Conservation (phyloP, 2,888 invertebrate genomes). For the Adineta ricciae region DNA sequence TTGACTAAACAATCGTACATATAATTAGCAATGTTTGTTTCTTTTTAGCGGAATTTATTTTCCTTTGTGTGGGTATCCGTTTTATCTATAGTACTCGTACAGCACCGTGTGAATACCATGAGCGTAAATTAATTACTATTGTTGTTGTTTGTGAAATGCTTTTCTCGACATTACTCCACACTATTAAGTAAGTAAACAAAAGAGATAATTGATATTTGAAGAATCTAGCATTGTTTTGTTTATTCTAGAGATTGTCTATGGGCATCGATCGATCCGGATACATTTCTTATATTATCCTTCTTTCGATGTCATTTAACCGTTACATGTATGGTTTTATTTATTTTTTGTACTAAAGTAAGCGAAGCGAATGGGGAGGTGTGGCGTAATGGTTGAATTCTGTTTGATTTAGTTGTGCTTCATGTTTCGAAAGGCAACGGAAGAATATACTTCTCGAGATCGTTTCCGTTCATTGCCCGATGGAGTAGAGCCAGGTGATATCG, state of each 20-base stretch:
- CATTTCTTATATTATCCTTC: conserved; percentile 68
- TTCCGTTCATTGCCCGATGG: conserved; percentile 33
- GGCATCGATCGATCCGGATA: conserved; percentile 60
- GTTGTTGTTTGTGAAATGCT: conserved; percentile 68
- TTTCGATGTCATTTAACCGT: conserved; percentile 75
- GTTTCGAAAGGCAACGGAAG: conserved; percentile 22
- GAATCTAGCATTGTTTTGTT: too few species aligned
- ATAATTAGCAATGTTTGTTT: not conserved
- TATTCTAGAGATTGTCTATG: conserved; percentile 21
- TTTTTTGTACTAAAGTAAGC: conserved; percentile 30
- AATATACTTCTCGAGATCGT: conserved; percentile 22
- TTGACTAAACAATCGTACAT: not conserved
- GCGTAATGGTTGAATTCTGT: too few species aligned
- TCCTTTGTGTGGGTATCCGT: conserved; percentile 65
- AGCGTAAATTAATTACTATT: conserved; percentile 70
- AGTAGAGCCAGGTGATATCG: conserved; percentile 25
- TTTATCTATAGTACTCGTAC: conserved; percentile 76
- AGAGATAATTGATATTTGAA: too few species aligned
- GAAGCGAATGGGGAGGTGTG: not conserved
- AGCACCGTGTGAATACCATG: conserved; percentile 60
- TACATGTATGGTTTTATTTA: conserved; percentile 50
- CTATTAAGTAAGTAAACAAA: conserved; percentile 49
- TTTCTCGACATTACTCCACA: conserved; percentile 63
- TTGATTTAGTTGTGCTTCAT: conserved; percentile 17
- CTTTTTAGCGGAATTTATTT: conserved; percentile 43